phyloP scores from a whole-genome alignment of 2,113 vertebrate genomes.

The sheep (Ovis aries) region DNA sequence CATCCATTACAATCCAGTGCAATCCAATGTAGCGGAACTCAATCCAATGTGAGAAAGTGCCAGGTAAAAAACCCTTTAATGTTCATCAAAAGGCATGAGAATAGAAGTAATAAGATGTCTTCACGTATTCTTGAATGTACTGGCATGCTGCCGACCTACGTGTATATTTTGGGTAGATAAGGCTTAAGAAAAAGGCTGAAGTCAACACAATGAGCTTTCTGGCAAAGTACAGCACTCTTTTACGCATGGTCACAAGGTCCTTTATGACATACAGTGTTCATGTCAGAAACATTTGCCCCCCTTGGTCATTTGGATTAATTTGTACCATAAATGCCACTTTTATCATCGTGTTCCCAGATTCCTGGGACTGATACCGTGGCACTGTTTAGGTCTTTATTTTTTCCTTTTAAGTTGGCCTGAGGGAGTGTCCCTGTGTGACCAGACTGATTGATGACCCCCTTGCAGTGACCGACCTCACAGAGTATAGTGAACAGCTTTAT shows the following conservation, averaged over 20 bases:
- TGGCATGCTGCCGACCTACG: neutral
- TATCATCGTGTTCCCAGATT: slow-evolving; percentile 22
- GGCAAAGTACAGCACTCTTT: neutral
- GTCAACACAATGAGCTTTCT: neutral
- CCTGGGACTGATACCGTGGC: slow-evolving; percentile 31
- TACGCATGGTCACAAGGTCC: neutral
- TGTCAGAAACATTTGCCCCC: neutral
- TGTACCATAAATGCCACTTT: slow-evolving; percentile 48
- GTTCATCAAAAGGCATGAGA: neutral
- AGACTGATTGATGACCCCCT: neutral
- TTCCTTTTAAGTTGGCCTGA: slow-evolving; percentile 38
- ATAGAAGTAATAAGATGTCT: neutral
- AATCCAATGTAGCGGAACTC: neutral
- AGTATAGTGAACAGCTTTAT: neutral
- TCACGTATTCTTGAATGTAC: neutral
- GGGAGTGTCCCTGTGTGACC: slow-evolving; percentile 23
- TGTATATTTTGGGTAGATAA: neutral
- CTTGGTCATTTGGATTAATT: slow-evolving; percentile 48
- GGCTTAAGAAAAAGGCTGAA: neutral
- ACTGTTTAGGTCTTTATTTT: slow-evolving; percentile 63
- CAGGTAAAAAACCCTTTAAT: neutral
- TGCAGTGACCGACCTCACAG: neutral
- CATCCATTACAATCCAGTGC: neutral
- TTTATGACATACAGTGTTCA: neutral
- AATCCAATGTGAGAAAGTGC: neutral